Percentiles rank a stretch among this genome's conserved stretches.
Conservation (phyloP, 2,113 vertebrate genomes). For the Alouatta palliata region DNA sequence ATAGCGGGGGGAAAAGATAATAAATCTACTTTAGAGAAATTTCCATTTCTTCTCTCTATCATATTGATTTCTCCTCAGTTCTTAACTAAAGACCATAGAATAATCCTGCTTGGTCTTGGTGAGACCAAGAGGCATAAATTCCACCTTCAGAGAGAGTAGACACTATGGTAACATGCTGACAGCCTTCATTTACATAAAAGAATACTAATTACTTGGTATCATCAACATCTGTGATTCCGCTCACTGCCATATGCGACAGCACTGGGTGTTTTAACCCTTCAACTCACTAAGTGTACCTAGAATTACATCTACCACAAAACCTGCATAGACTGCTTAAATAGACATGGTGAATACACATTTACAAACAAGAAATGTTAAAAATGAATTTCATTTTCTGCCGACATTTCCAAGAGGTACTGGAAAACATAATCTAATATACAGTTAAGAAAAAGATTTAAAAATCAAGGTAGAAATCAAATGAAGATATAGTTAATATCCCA, state of each 20-base stretch:
- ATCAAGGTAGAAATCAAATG: slow-evolving; percentile 6
- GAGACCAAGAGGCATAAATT: slow-evolving; percentile 79
- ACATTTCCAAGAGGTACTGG: slow-evolving; percentile 10
- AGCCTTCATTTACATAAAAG: slow-evolving; percentile 88
- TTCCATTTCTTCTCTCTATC: background rate
- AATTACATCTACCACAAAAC: slow-evolving; percentile 8
- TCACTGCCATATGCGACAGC: slow-evolving; percentile 85
- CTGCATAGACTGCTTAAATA: background rate
- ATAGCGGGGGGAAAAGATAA: slow-evolving; percentile 47
- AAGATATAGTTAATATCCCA: slow-evolving; percentile 25
- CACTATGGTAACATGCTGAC: slow-evolving; percentile 85
- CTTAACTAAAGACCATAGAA: slow-evolving; percentile 28
- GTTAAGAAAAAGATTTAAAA: slow-evolving; percentile 9
- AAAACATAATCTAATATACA: slow-evolving; percentile 46
- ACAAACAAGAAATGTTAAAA: slow-evolving; percentile 19
- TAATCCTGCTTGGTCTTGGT: slow-evolving; percentile 69
- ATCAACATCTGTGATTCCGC: slow-evolving; percentile 88
- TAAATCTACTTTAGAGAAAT: background rate
- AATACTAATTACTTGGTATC: slow-evolving; percentile 88
- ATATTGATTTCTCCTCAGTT: slow-evolving; percentile 41
- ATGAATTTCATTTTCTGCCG: slow-evolving; percentile 30
- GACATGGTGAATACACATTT: slow-evolving; percentile 2
- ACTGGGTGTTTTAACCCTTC: slow-evolving; percentile 83
- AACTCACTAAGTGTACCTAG: slow-evolving; percentile 47
- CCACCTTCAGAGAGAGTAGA: slow-evolving; percentile 78